These are phyloP conservation scores for Plagodis pulveraria DNA, from an alignment of 2,888 invertebrate species.

Conservation along the genomic window DNA sequence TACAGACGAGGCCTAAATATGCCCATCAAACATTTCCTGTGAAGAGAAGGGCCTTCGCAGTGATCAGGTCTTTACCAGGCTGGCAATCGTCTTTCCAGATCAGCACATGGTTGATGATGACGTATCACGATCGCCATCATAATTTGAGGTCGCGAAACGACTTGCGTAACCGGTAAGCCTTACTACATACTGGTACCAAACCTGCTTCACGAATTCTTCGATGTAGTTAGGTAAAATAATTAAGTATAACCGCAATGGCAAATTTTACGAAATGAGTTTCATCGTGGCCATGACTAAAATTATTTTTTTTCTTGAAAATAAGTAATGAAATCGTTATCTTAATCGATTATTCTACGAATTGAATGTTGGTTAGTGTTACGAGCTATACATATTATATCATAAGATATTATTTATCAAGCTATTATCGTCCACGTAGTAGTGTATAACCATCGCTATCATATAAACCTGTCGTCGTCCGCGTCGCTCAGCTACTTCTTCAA, in stretches of 20 bases:
- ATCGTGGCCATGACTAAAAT: too few relatives aligned
- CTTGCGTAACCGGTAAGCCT: neutral
- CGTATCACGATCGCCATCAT: too few relatives aligned
- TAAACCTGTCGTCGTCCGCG: too few relatives aligned
- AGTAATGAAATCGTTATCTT: constrained; percentile 15
- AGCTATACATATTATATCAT: constrained; percentile 15
- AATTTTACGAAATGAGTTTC: neutral
- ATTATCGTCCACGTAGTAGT: too few relatives aligned
- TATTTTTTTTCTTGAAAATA: constrained; percentile 12
- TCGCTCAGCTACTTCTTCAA: too few relatives aligned
- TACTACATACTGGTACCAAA: neutral
- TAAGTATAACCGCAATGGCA: neutral
- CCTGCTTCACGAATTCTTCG: neutral
- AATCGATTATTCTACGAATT: constrained; percentile 24
- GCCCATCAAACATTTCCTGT: too few relatives aligned
- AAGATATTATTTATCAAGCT: neutral
- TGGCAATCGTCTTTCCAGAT: neutral
- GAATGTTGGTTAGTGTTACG: constrained; percentile 5
- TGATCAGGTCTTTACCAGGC: neutral
- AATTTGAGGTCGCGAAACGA: neutral
- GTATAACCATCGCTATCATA: too few relatives aligned
- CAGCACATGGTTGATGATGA: too few relatives aligned
- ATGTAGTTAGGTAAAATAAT: neutral
- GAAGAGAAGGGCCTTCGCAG: too few relatives aligned
- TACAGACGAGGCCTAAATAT: too few relatives aligned